Percentiles rank a stretch among this genome's conserved stretches.
phyloP scores from a whole-genome alignment of 2,797 vertebrate species.

The Periophthalmus magnuspinnatus region DNA sequence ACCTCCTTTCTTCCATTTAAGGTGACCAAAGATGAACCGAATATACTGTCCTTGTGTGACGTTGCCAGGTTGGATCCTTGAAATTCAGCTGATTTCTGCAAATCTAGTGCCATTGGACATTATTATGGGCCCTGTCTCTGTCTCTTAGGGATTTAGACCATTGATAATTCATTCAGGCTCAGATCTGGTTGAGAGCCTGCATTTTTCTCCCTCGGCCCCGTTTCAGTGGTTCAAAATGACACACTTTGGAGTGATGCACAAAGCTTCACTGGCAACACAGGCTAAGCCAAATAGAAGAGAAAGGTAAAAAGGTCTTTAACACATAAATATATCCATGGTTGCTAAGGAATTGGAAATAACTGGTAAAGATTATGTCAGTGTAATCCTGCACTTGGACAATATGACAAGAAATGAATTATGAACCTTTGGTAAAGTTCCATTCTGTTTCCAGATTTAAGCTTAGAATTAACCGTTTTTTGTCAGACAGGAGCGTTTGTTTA shows the following conservation, averaged over 20 bases:
- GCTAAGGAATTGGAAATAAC: conserved; percentile 64
- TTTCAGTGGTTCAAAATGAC: conserved; percentile 57
- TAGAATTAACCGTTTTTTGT: too few species aligned
- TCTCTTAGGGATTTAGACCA: conserved; percentile 69
- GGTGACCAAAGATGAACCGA: conserved; percentile 55
- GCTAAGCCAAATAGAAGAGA: conserved; percentile 38
- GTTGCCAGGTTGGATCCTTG: conserved; percentile 61
- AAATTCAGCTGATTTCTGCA: conserved; percentile 63
- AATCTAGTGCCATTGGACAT: conserved; percentile 69
- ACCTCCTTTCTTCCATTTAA: conserved; percentile 45
- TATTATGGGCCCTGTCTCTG: conserved; percentile 71
- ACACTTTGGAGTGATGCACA: conserved; percentile 37
- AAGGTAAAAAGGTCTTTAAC: conserved; percentile 22
- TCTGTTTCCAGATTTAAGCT: too few species aligned
- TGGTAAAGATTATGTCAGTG: conserved; percentile 48
- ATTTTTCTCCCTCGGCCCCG: conserved; percentile 37
- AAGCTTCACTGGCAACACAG: conserved; percentile 40
- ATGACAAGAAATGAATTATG: too few species aligned
- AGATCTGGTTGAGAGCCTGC: conserved; percentile 54
- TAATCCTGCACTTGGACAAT: too few species aligned
- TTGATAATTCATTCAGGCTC: conserved; percentile 76
- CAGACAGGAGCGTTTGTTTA: too few species aligned
- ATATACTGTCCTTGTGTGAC: conserved; percentile 57
- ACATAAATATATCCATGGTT: conserved; percentile 35
- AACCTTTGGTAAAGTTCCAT: too few species aligned